Evolutionary conservation across 2,797 vertebrate species (phyloP).

Genomic region (Oreonectes daqikongensis): DNA sequence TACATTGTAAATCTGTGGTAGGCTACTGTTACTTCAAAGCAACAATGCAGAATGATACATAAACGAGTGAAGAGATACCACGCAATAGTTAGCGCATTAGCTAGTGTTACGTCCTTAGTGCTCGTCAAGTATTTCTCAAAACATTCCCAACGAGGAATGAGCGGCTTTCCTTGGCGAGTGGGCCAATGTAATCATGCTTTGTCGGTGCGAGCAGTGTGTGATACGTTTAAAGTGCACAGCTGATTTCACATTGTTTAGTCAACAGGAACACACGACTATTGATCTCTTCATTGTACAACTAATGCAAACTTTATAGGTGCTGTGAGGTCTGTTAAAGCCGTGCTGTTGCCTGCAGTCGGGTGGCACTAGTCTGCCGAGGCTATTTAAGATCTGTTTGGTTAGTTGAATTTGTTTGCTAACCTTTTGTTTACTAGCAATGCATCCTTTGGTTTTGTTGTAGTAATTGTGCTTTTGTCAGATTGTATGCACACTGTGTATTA

Average conservation of each 20-base stretch:
- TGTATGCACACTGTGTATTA: too few species aligned
- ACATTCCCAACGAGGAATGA: constrained; percentile 5
- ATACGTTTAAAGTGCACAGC: background rate
- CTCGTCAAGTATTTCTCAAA: background rate
- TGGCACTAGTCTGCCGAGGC: background rate
- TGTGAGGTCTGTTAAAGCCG: background rate
- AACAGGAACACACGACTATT: background rate
- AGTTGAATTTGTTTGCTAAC: background rate
- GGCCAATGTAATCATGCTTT: background rate
- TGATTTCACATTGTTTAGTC: background rate
- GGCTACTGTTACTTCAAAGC: background rate
- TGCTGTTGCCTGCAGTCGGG: background rate
- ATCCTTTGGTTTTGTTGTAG: background rate
- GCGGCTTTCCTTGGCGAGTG: background rate
- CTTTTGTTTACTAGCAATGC: background rate
- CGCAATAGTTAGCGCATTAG: constrained; percentile 7
- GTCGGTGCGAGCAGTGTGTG: background rate
- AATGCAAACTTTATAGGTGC: background rate
- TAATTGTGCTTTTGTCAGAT: too few species aligned
- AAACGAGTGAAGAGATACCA: background rate
- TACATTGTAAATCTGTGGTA: too few species aligned
- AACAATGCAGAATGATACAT: background rate
- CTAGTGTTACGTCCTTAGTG: background rate
- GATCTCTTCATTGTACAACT: background rate
- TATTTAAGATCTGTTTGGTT: too few species aligned